Percentiles rank a stretch among this genome's conserved stretches.
Conservation (phyloP, 2,888 invertebrate species). For the Arctia plantaginis region DNA sequence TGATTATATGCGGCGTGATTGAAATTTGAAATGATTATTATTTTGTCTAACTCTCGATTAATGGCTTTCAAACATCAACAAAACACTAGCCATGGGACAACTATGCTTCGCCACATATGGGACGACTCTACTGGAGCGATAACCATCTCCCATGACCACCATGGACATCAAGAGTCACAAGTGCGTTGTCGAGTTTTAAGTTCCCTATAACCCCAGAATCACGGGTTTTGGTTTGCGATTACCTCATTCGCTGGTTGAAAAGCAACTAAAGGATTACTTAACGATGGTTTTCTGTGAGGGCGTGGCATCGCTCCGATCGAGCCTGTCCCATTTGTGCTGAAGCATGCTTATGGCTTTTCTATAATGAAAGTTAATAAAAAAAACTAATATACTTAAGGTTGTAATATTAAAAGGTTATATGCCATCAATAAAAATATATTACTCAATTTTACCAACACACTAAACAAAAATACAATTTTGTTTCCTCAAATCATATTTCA, state of each 20-base stretch:
- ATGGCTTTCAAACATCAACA: not conserved
- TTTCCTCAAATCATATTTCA: conserved; percentile 13
- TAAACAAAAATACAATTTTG: not conserved
- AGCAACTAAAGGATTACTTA: not conserved
- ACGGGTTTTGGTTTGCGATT: not conserved
- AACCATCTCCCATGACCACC: no score
- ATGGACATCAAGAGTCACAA: not conserved
- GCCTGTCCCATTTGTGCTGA: not conserved
- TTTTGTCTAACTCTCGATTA: not conserved
- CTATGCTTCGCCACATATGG: no score
- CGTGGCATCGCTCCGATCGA: no score
- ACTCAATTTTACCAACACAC: not conserved
- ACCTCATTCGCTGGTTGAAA: not conserved
- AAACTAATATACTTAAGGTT: not conserved
- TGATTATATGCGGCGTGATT: conserved; percentile 13
- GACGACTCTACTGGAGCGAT: no score
- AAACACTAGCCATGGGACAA: no score
- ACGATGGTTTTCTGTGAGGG: not conserved
- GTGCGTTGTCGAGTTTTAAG: no score
- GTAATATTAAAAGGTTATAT: not conserved
- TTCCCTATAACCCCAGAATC: not conserved
- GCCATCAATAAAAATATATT: conserved; percentile 1
- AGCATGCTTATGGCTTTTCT: not conserved
- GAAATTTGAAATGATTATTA: not conserved
- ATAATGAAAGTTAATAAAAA: not conserved